Percentiles rank a stretch among this genome's conserved stretches.
Conservation (phyloP, 2,888 invertebrate genomes). For the Oxystoma pomonae region DNA sequence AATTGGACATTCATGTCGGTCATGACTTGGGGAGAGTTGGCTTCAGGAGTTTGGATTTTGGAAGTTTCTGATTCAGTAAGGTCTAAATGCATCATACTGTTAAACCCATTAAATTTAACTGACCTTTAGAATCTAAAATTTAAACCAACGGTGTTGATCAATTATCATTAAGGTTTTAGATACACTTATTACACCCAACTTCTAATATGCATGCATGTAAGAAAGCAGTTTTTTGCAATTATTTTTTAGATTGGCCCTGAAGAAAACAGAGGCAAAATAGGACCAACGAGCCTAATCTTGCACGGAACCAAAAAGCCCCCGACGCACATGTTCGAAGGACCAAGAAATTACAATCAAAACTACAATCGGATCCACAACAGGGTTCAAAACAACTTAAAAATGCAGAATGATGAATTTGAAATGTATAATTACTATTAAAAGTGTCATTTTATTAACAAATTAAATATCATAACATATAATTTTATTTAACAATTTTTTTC, state of each 20-base stretch:
- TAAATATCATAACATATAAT: too few species aligned
- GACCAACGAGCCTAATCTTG: conserved; percentile 57
- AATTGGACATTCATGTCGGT: conserved; percentile 88
- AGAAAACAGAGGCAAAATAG: conserved; percentile 57
- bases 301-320: conserved; percentile 69
- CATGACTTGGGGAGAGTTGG: conserved; percentile 86
- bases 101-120: too few species aligned
- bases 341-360: conserved; percentile 52
- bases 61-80: conserved; percentile 51
- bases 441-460: too few species aligned
- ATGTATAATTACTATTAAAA: too few species aligned
- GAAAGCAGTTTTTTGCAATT: too few species aligned
- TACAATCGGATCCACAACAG: conserved; percentile 47
- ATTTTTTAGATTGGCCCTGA: conserved; percentile 44
- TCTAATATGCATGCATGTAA: not conserved
- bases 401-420: not conserved
- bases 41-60: conserved; percentile 65
- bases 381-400: conserved; percentile 7
- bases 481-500: too few species aligned
- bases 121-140: too few species aligned
- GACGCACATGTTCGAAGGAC: conserved; percentile 56
- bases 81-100: too few species aligned
- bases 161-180: too few species aligned
- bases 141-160: too few species aligned
- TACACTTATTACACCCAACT: not conserved